Percentiles rank a stretch among this genome's conserved stretches.
phyloP scores from a whole-genome alignment of 2,888 invertebrate species.

The Acrocera orbiculus region DNA sequence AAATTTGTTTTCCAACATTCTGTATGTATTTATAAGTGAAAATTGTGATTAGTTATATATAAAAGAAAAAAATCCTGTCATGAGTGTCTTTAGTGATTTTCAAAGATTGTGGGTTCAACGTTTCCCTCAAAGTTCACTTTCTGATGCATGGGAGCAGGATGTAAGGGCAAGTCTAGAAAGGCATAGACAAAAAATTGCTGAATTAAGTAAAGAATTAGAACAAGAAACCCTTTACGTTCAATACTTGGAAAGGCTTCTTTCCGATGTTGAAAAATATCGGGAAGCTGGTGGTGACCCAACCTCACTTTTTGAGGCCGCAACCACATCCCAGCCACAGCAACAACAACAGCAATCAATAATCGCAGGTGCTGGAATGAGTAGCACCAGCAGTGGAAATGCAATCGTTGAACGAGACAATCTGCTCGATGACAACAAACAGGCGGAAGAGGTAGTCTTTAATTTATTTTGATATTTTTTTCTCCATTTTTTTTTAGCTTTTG shows the following conservation, averaged over 20 bases:
- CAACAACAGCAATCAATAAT: slow-evolving; percentile 10
- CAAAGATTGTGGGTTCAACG: slow-evolving; percentile 82
- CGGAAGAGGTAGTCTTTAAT: slow-evolving; percentile 17
- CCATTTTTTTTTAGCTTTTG: too few relatives aligned
- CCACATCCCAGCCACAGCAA: slow-evolving; percentile 14
- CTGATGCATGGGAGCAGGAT: slow-evolving; percentile 86
- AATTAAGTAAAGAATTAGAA: slow-evolving; percentile 68
- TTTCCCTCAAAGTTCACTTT: slow-evolving; percentile 77
- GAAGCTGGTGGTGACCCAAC: slow-evolving; percentile 32
- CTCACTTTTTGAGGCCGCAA: slow-evolving; percentile 31
- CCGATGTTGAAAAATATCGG: slow-evolving; percentile 71
- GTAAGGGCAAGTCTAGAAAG: slow-evolving; percentile 76
- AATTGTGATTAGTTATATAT: too few relatives aligned
- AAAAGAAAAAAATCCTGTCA: slow-evolving; percentile 19
- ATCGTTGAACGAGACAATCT: too few relatives aligned
- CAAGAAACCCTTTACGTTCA: slow-evolving; percentile 84
- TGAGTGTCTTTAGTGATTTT: slow-evolving; percentile 83
- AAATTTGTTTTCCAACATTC: too few relatives aligned
- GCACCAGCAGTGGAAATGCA: not conserved
- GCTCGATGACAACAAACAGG: slow-evolving; percentile 17
- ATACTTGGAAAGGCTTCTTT: slow-evolving; percentile 66
- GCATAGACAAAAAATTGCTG: slow-evolving; percentile 71
- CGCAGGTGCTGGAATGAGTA: slow-evolving; percentile 6
- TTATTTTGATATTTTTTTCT: too few relatives aligned
- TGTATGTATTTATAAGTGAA: too few relatives aligned